Conservation (phyloP, 1,140 invertebrate species). For the Subanguina moxae region DNA sequence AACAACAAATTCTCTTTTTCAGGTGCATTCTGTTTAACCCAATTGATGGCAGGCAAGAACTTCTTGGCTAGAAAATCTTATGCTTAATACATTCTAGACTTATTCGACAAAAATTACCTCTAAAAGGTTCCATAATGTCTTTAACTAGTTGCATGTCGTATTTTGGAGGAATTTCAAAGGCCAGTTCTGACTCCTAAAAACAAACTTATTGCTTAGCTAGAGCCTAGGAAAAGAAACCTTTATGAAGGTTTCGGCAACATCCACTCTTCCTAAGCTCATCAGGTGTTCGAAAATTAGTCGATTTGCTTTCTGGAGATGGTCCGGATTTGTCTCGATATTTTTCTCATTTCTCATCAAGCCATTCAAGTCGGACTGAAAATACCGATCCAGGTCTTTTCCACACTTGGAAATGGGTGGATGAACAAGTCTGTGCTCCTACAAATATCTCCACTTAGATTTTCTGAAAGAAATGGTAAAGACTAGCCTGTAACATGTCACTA, state of each 20-base stretch:
- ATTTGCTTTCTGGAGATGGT: constrained; percentile 43
- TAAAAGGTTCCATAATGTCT: constrained; percentile 40
- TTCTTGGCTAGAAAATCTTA: constrained; percentile 7
- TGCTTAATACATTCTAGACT: too few relatives aligned
- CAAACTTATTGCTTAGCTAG: not conserved
- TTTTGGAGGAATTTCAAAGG: constrained; percentile 12
- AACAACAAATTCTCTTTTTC: constrained; percentile 41
- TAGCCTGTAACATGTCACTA: constrained; percentile 32
- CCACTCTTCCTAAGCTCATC: constrained; percentile 40
- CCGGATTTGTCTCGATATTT: constrained; percentile 33
- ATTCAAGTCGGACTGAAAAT: constrained; percentile 42
- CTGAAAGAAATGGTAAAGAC: not conserved
- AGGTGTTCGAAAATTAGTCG: constrained; percentile 49
- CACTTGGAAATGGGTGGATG: constrained; percentile 35
- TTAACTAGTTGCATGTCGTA: constrained; percentile 29
- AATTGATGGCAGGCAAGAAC: constrained; percentile 45
- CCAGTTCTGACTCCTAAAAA: constrained; percentile 44
- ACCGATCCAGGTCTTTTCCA: constrained; percentile 38
- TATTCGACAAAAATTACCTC: too few relatives aligned
- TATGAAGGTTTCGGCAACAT: constrained; percentile 49
- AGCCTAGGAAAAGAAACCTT: constrained; percentile 32
- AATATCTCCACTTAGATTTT: constrained; percentile 38
- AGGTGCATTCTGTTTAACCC: constrained; percentile 35
- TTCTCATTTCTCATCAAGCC: constrained; percentile 46
- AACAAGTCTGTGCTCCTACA: constrained; percentile 68